Percentiles rank a stretch among this genome's conserved stretches.
Evolutionary conservation across 2,888 invertebrate genomes (phyloP).

Genomic region (Epistrophe eligans): DNA sequence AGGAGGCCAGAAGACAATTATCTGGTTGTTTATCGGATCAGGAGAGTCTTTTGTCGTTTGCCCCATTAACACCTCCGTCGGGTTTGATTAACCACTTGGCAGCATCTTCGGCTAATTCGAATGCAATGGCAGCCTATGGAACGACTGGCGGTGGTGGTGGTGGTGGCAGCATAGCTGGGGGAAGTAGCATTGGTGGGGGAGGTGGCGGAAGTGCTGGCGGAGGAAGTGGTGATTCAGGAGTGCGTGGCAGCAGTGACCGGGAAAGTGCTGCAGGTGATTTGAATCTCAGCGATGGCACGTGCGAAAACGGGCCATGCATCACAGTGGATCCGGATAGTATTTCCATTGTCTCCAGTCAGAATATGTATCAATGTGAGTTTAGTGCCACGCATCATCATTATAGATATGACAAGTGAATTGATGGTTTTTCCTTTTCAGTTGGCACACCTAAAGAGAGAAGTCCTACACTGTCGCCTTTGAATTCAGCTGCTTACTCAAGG

Average conservation of each 20-base stretch:
- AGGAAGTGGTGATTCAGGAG: constrained; percentile 89
- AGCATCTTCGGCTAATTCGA: constrained; percentile 77
- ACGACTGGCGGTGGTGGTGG: constrained; percentile 82
- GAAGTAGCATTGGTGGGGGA: constrained; percentile 85
- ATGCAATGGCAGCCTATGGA: constrained; percentile 79
- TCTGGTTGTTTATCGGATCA: constrained; percentile 94
- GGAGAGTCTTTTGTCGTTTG: constrained; percentile 91
- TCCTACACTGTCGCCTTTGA: constrained; percentile 92
- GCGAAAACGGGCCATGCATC: constrained; percentile 84
- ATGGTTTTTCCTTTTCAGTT: constrained; percentile 84
- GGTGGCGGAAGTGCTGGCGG: constrained; percentile 85
- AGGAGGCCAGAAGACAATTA: constrained; percentile 91
- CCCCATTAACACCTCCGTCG: constrained; percentile 87
- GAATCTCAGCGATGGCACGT: constrained; percentile 89
- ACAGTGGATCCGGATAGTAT: constrained; percentile 84
- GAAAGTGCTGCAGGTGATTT: constrained; percentile 91
- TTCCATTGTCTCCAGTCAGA: constrained; percentile 84
- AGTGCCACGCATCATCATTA: constrained; percentile 36
- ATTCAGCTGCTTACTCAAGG: constrained; percentile 90
- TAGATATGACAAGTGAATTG: neutral
- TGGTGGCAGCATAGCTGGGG: constrained; percentile 84
- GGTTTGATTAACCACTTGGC: constrained; percentile 84
- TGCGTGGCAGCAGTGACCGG: constrained; percentile 91
- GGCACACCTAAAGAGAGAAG: constrained; percentile 93
- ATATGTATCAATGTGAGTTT: constrained; percentile 84